Evolutionary conservation across 2,113 vertebrate species (phyloP).

Genomic region (Apteryx mantelli): DNA sequence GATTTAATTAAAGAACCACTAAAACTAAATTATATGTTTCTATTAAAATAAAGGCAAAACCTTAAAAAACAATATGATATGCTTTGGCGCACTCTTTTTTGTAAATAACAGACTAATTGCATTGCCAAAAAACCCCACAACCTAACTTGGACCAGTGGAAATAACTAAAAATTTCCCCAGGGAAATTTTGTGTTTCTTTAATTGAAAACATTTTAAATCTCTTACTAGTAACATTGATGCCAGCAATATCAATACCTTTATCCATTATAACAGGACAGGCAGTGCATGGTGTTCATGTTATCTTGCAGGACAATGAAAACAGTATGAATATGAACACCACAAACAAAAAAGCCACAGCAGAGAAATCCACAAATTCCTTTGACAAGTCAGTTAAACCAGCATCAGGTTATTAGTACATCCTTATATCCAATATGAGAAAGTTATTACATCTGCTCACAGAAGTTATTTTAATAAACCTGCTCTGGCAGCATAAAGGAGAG

Average conservation of each 20-base stretch:
- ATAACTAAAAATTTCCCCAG: background rate
- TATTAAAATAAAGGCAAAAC: background rate
- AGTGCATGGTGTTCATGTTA: fast-evolving
- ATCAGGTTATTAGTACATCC: background rate
- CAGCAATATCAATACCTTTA: background rate
- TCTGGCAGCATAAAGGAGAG: background rate
- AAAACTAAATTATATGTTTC: background rate
- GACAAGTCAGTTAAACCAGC: background rate
- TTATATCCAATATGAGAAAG: background rate
- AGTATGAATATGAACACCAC: background rate
- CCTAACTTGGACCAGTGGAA: background rate
- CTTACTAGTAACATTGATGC: background rate
- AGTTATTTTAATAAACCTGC: background rate
- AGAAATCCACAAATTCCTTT: background rate
- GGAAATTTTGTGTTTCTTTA: background rate
- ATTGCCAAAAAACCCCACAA: background rate
- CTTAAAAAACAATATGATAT: background rate
- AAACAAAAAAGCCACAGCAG: background rate
- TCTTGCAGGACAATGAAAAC: background rate
- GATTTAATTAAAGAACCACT: background rate
- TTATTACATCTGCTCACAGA: background rate
- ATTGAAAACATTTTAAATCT: background rate
- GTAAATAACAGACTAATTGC: background rate
- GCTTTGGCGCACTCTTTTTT: background rate
- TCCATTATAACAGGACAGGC: fast-evolving